Evolutionary conservation across 2,888 invertebrate genomes (phyloP).

Genomic region (Ectemnius lituratus): DNA sequence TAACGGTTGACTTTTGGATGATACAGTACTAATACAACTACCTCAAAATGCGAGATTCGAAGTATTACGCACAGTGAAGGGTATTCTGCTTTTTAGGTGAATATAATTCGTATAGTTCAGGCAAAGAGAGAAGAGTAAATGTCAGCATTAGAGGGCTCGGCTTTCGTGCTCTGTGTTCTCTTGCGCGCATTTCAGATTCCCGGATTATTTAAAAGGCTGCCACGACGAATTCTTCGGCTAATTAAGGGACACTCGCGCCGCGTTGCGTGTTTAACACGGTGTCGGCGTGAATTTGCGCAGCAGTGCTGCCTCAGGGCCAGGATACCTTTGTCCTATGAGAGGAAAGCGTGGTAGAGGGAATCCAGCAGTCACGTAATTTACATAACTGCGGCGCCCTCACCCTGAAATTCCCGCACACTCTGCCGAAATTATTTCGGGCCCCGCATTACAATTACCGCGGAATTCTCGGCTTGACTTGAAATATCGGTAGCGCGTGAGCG

Average conservation of each 20-base stretch:
- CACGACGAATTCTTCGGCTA: constrained; percentile 12
- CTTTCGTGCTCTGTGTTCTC: neutral
- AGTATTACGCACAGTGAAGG: neutral
- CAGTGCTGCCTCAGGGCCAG: neutral
- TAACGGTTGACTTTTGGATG: no score
- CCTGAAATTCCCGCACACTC: neutral
- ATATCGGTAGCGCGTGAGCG: no score
- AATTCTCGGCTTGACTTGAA: no score
- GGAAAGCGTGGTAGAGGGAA: neutral
- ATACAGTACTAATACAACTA: no score
- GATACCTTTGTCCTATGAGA: neutral
- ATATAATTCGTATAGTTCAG: constrained; percentile 24
- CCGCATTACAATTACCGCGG: constrained; percentile 1
- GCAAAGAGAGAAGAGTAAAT: neutral
- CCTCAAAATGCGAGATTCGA: no score
- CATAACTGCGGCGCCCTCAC: neutral
- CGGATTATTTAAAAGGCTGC: constrained; percentile 25
- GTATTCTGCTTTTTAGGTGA: constrained; percentile 14
- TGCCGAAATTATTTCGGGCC: neutral
- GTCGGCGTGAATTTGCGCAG: neutral
- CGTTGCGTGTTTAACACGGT: neutral
- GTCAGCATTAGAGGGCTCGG: no score
- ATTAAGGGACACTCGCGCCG: constrained; percentile 28
- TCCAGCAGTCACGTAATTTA: neutral
- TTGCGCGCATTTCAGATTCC: constrained; percentile 16